Evolutionary conservation across 92 coral and sea anemone genomes (phyloP).

Genomic region (Umimayanthus chanpuru): DNA sequence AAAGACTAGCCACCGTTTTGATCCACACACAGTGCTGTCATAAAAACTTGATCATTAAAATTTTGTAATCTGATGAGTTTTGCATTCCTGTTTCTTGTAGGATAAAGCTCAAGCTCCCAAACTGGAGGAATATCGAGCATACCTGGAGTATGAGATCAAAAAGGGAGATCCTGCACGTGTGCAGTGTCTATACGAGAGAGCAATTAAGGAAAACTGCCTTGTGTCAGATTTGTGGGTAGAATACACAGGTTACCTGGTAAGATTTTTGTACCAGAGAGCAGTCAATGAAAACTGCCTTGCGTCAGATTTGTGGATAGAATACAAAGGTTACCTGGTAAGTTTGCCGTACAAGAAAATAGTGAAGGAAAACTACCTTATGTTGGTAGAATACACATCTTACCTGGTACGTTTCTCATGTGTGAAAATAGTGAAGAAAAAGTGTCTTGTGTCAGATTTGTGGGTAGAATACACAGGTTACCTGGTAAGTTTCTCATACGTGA

Average conservation of each 20-base stretch:
- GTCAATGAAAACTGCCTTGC: conserved; percentile 60
- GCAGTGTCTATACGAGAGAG: conserved; percentile 62
- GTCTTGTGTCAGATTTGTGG: conserved; percentile 85
- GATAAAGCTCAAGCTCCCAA: conserved; percentile 72
- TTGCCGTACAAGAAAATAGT: conserved; percentile 77
- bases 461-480: conserved; percentile 78
- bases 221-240: conserved; percentile 87
- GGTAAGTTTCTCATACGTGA: background rate
- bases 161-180: conserved; percentile 86
- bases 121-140: conserved; percentile 78
- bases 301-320: conserved; percentile 87
- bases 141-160: conserved; percentile 83
- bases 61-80: background rate
- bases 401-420: conserved; percentile 55
- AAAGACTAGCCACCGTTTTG: no score
- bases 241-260: conserved; percentile 56
- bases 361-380: conserved; percentile 84
- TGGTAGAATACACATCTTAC: conserved; percentile 85
- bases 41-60: background rate
- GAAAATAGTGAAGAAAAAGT: background rate
- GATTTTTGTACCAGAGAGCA: background rate
- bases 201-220: conserved; percentile 43
- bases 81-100: conserved; percentile 40
- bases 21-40: no score
- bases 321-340: conserved; percentile 61